Evolutionary conservation across 2,888 invertebrate genomes (phyloP).

Genomic region (Sturmia bella): DNA sequence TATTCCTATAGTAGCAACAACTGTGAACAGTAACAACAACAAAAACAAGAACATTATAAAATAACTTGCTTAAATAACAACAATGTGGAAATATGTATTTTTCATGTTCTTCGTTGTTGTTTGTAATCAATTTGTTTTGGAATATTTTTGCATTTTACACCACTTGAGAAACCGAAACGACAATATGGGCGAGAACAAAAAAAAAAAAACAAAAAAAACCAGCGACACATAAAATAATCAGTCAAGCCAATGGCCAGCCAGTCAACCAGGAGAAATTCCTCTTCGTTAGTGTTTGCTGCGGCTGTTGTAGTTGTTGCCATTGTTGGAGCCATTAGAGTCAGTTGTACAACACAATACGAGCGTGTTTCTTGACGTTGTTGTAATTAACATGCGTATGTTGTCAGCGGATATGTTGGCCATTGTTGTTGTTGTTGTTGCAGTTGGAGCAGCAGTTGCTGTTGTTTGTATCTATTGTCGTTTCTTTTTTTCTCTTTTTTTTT

Average conservation of each 20-base stretch:
- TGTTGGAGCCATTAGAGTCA: slow-evolving; percentile 50
- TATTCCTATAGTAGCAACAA: too few species aligned
- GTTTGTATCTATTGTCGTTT: slow-evolving; percentile 54
- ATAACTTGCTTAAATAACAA: slow-evolving; percentile 43
- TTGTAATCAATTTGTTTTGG: slow-evolving; percentile 66
- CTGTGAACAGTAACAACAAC: slow-evolving; percentile 17
- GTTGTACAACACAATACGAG: slow-evolving; percentile 52
- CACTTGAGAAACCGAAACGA: slow-evolving; percentile 33
- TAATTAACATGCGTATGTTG: slow-evolving; percentile 71
- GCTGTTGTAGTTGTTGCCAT: slow-evolving; percentile 6
- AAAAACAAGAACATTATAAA: slow-evolving; percentile 9
- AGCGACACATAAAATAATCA: slow-evolving; percentile 32
- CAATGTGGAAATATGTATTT: slow-evolving; percentile 58
- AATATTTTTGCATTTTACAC: slow-evolving; percentile 65
- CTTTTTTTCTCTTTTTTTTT: slow-evolving; percentile 15
- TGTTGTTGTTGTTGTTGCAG: slow-evolving; percentile 30
- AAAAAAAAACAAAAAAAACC: neutral
- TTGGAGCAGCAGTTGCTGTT: slow-evolving; percentile 34
- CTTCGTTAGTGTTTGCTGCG: neutral
- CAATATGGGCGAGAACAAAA: neutral
- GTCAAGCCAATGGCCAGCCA: slow-evolving; percentile 57
- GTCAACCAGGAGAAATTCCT: slow-evolving; percentile 61
- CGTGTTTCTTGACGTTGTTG: slow-evolving; percentile 47
- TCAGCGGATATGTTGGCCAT: slow-evolving; percentile 68
- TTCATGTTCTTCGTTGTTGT: slow-evolving; percentile 62